These are phyloP conservation scores for Dysmachus trigonus DNA, from an alignment of 2,888 invertebrate genomes.

Conservation along the genomic window DNA sequence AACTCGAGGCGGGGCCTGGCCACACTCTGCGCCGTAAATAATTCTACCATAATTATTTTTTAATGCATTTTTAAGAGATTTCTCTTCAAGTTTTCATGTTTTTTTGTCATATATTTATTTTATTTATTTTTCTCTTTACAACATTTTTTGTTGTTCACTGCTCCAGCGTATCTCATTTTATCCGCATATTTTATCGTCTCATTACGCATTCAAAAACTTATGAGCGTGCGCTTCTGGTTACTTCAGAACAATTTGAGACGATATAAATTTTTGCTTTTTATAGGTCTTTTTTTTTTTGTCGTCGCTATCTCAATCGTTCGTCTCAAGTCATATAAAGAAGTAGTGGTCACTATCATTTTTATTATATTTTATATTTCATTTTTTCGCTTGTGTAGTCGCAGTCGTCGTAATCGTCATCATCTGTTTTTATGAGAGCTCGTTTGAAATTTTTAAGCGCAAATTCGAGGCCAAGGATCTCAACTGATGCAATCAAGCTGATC, in stretches of 20 bases:
- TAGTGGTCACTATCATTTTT: not conserved
- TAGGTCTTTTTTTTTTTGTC: too few species aligned
- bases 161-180: not conserved
- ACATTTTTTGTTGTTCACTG: not conserved
- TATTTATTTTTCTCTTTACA: not conserved
- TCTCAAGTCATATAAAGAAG: not conserved
- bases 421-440: not conserved
- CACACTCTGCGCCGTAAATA: too few species aligned
- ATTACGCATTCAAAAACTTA: slow-evolving; percentile 14
- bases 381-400: too few species aligned
- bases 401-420: not conserved
- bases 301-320: too few species aligned
- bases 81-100: too few species aligned
- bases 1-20: too few species aligned
- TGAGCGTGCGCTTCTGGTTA: slow-evolving; percentile 1
- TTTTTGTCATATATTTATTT: not conserved
- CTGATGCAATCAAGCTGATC: not conserved
- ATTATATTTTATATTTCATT: too few species aligned
- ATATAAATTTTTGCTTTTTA: too few species aligned
- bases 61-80: too few species aligned
- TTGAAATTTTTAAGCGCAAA: slow-evolving; percentile 1
- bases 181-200: slow-evolving; percentile 25
- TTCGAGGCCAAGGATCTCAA: slow-evolving; percentile 37
- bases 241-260: not conserved
- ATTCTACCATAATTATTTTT: too few species aligned